Base-by-base conservation (phyloP, 2,888 invertebrate genomes). In the Philopedon plagiatum region DNA sequence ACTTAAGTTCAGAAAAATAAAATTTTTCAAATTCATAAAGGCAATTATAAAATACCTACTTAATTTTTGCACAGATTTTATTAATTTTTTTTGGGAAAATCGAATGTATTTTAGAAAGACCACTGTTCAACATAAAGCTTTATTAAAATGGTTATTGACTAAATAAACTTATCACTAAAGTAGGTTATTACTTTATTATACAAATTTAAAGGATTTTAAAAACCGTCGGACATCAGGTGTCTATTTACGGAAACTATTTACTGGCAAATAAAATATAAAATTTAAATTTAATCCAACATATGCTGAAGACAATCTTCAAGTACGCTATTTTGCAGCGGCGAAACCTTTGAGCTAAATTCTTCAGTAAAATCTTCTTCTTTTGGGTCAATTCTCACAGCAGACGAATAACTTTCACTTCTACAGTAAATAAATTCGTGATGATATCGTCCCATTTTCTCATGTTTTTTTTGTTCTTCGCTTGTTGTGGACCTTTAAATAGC, bases 331-430 rank as follows among this genome's bases (percentile, higher is more conserved):
- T n/a, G 37, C 13, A 3, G 26, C 18, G n/a, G 51, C 49, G 15
- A 39, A 7, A 13, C 60, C 18, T 60, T 18, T 63, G 57, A 56
- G 66, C 71, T 67, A 72, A 58, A 63, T 67, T 68, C 72, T 67
- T 66, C 5, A 19, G 64, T 39, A 49, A 49, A 26, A 13, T 41
- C 39, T n/a, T 21, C n/a, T 39, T 51, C 63, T 56, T 74, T 26
- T 57, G 51, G 74, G 74, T 74, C 74, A 29, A 63, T 74, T 74
- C 74, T 66, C 74, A 74, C 74, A 70, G 66, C 74, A 70, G 66
- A 70, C 65, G 34, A 63, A 65, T 54, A 71, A 74, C 74, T 74
- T 74, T 74, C 74, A 74, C 74, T 74, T 65, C 67, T 19, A 41
- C 41, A 67, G n/a, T 46, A 41, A 39, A 54, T 49, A 39, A 19